These are phyloP conservation scores for Cacoxenus indagator DNA, from an alignment of 2,888 invertebrate species.

Conservation along the genomic window DNA sequence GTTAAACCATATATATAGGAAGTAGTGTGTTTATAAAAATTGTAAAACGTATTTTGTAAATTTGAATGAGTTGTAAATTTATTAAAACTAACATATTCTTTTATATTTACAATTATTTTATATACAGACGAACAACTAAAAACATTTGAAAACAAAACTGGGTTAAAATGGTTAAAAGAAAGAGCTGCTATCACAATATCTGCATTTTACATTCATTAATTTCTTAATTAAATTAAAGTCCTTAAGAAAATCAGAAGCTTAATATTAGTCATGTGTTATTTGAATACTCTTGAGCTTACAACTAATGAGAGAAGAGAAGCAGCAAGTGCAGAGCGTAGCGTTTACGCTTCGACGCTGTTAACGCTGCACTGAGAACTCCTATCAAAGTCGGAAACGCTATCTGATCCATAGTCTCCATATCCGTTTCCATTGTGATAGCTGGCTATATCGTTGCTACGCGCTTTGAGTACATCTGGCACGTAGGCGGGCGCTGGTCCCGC, in stretches of 20 bases:
- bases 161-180: not conserved
- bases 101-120: not conserved
- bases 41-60: too few species aligned
- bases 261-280: not conserved
- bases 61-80: not conserved
- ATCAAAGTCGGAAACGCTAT: constrained; percentile 67
- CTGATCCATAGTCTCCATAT: constrained; percentile 67
- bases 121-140: not conserved
- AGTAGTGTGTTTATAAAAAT: too few species aligned
- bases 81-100: not conserved
- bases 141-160: not conserved
- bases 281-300: not conserved
- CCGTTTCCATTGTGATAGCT: constrained; percentile 34
- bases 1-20: too few species aligned
- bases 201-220: not conserved
- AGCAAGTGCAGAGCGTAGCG: not conserved
- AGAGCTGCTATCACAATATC: constrained; percentile 6
- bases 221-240: not conserved
- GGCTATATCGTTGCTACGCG: constrained; percentile 39
- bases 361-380: constrained; percentile 68
- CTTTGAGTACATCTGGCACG: constrained; percentile 68
- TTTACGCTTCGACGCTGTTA: constrained; percentile 65
- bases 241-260: not conserved
- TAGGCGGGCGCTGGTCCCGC: constrained; percentile 69
- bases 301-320: not conserved